Conservation (phyloP, 2,888 invertebrate genomes). For the Caradrina kadenii region DNA sequence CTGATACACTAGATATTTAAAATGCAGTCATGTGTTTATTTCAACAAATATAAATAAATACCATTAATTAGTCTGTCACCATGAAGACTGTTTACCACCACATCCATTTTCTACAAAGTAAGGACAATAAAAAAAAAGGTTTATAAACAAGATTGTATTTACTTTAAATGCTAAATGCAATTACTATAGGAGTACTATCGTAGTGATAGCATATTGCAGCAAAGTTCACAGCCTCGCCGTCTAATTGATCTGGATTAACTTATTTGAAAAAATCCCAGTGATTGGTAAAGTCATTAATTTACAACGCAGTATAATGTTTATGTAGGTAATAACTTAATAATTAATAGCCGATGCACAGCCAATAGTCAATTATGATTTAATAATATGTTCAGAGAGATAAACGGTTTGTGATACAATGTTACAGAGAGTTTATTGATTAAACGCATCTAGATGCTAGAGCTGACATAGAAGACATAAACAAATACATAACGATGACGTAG, state of each 20-base stretch:
- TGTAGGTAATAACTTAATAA: slow-evolving; percentile 14
- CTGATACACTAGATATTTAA: background rate
- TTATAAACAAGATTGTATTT: background rate
- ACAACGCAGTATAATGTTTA: slow-evolving; percentile 31
- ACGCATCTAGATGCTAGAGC: background rate
- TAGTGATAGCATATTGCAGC: slow-evolving; percentile 23
- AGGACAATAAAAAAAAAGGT: background rate
- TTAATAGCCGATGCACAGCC: background rate
- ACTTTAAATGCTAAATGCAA: no score
- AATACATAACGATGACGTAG: no score
- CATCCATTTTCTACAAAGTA: background rate
- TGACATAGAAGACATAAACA: background rate
- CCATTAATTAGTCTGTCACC: background rate
- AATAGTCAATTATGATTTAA: slow-evolving; percentile 19
- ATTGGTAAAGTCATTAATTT: slow-evolving; percentile 24
- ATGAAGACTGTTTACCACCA: slow-evolving; percentile 11
- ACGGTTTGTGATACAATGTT: background rate
- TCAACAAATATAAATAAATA: slow-evolving; percentile 6
- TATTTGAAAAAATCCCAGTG: slow-evolving; percentile 29
- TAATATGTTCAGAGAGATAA: slow-evolving; percentile 16
- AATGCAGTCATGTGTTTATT: background rate
- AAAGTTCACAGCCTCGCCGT: slow-evolving; percentile 15
- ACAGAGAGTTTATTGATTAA: background rate
- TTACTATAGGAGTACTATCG: no score
- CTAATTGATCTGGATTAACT: slow-evolving; percentile 16